Percentiles rank a stretch among this genome's conserved stretches.
Evolutionary conservation across 2,888 invertebrate genomes (phyloP).

Genomic region (Hypena proboscidalis): DNA sequence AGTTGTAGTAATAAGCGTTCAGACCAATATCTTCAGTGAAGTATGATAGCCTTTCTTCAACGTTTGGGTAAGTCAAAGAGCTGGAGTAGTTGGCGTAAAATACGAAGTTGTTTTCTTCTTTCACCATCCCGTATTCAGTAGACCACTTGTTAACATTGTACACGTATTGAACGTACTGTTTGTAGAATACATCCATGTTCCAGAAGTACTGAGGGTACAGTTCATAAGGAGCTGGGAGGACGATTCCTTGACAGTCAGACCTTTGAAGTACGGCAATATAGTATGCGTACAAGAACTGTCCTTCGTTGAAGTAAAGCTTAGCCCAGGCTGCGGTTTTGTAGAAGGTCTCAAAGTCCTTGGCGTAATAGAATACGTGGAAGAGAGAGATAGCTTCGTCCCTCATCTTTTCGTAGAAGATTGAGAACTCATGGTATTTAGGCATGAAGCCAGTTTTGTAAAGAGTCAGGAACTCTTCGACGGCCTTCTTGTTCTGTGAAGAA

Average conservation of each 20-base stretch:
- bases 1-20: slow-evolving; percentile 88
- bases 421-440: slow-evolving; percentile 79
- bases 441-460: slow-evolving; percentile 75
- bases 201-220: slow-evolving; percentile 87
- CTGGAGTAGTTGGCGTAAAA: slow-evolving; percentile 86
- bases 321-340: slow-evolving; percentile 85
- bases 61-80: slow-evolving; percentile 75
- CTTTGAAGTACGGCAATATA: slow-evolving; percentile 86
- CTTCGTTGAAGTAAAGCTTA: slow-evolving; percentile 86
- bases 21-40: slow-evolving; percentile 90
- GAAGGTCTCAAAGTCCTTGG: slow-evolving; percentile 86
- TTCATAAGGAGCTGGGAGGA: slow-evolving; percentile 89
- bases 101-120: slow-evolving; percentile 71
- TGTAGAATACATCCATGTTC: slow-evolving; percentile 82
- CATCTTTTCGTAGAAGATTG: slow-evolving; percentile 75
- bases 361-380: slow-evolving; percentile 85
- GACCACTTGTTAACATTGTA: slow-evolving; percentile 30
- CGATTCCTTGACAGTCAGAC: slow-evolving; percentile 82
- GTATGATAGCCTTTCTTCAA: slow-evolving; percentile 87
- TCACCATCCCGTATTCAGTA: slow-evolving; percentile 66
- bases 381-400: slow-evolving; percentile 80
- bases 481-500: slow-evolving; percentile 67
- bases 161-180: slow-evolving; percentile 50
- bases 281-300: slow-evolving; percentile 86
- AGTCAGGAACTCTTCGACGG: slow-evolving; percentile 71